A percentile compares a stretch with the other conserved stretches of the same genome.
Conservation (phyloP, 2,113 vertebrate genomes). For the Brevimyrus niger region DNA sequence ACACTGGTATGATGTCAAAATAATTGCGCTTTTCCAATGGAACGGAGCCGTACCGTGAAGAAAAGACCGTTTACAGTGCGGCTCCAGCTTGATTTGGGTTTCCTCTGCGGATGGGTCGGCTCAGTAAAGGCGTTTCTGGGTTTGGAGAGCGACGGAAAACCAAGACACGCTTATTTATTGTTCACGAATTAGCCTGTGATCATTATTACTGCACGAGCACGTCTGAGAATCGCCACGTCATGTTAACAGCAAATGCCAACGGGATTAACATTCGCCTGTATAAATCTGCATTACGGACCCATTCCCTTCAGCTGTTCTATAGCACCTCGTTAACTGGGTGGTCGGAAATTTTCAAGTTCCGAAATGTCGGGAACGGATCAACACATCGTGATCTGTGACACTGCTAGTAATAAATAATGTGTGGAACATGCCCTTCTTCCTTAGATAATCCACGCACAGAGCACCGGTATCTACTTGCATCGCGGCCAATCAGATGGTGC, state of each 20-base stretch:
- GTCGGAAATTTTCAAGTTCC: neutral
- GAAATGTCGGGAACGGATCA: neutral
- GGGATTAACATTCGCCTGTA: neutral
- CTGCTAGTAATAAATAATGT: neutral
- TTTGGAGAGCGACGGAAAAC: neutral
- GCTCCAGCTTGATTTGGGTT: neutral
- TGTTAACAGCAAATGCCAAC: neutral
- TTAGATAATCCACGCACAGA: neutral
- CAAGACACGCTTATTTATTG: neutral
- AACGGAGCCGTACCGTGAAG: neutral
- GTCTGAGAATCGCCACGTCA: neutral
- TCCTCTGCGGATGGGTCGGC: no score
- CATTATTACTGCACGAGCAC: neutral
- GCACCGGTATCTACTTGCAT: no score
- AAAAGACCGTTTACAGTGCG: neutral
- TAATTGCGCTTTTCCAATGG: neutral
- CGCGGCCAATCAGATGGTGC: neutral
- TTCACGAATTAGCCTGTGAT: no score
- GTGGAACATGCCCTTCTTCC: neutral
- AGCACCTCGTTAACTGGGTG: neutral
- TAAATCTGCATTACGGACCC: neutral
- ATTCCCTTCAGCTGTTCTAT: neutral
- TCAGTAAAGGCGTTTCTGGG: neutral
- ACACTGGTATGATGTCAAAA: neutral
- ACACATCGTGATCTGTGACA: neutral